Base-by-base conservation (phyloP, 2,888 invertebrate species). In the Himalopsyche tibetana region DNA sequence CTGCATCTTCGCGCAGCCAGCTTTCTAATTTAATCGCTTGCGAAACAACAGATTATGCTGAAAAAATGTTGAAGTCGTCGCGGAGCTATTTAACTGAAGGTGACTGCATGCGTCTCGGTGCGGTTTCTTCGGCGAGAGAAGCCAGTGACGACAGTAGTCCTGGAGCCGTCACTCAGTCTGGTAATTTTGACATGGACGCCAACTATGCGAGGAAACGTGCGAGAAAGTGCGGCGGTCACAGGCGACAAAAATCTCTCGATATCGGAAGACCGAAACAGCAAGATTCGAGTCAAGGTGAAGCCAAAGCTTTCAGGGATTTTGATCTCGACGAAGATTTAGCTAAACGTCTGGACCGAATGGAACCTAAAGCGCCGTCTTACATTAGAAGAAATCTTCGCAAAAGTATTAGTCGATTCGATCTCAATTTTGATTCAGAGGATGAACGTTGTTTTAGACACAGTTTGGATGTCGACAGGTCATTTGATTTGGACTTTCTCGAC, bases 381-480 rank as follows among this genome's bases (percentile, higher is more conserved):
- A 81, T 88, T 15, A 82, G 88, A 55, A 82, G 88, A 12, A 87
- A 83, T 42, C 84, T 88, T 11, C 74, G 88, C 17, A 88, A 88
- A 63, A 87, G 86, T 63, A 85, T 84, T 15, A 88, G 88, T 63
- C 88, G 88, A 17, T 88, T 88, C 63, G 88, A 88, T 81, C 83
- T 88, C 55, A 88, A 88, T 74, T 88, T 88, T 51, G 88, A 88
- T 56, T 88, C 88, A 11, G 88, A 88, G 80, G 88, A 88, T 45
- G 88, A 88, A 80, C 82, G 88, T 28, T 88, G 88, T 74, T 88
- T 88, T 82, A 92, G 93, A 38, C 93, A 93, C 91, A 91, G 91
- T 89, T 92, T 93, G 89, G 93, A 93, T 91, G 91, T 93, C 88
- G 93, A 93, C 91, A 92, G 93, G 86, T 93, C 93, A 89, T 91